These are phyloP conservation scores for Drosophila tropicalis DNA, from an alignment of 1,140 invertebrate genomes.

Conservation along the genomic window DNA sequence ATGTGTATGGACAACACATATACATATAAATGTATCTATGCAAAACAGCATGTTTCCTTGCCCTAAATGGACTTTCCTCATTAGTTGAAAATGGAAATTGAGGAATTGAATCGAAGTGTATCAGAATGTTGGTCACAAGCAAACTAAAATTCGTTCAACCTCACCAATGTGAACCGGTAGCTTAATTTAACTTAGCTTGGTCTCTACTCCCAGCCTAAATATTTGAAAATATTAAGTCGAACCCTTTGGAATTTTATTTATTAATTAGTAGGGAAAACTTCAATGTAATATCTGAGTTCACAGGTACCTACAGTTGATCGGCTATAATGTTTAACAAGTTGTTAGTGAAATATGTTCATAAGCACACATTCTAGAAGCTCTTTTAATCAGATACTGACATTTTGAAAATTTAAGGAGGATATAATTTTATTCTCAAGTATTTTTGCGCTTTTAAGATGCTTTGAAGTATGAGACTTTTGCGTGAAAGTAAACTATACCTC, in stretches of 20 bases:
- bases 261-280: no score
- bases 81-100: slow-evolving; percentile 35
- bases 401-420: not conserved
- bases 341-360: no score
- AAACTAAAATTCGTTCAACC: not conserved
- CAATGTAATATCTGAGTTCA: no score
- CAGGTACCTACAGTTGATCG: no score
- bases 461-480: not conserved
- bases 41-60: slow-evolving; percentile 40
- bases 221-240: not conserved
- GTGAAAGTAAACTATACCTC: not conserved
- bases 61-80: not conserved
- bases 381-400: no score
- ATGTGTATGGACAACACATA: not conserved
- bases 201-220: not conserved
- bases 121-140: not conserved
- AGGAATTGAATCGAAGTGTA: not conserved
- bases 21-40: slow-evolving; percentile 37
- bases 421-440: not conserved
- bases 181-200: not conserved
- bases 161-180: not conserved
- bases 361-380: no score
- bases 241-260: not conserved
- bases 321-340: no score
- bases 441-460: not conserved